Conservation (phyloP, 2,888 invertebrate species). For the Autographa pulchrina region DNA sequence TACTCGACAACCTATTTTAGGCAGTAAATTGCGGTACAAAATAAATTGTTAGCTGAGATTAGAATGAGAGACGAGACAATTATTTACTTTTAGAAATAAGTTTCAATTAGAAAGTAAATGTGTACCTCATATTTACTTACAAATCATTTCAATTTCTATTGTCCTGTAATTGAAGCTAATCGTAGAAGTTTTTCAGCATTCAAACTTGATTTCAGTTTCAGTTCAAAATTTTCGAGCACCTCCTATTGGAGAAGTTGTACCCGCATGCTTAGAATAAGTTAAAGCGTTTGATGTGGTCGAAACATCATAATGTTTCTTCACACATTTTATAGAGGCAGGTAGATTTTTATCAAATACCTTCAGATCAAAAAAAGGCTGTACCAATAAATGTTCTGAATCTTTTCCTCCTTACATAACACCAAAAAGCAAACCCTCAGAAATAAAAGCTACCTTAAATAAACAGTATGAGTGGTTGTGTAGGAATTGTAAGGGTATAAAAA, state of each 20-base stretch:
- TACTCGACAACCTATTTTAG: slow-evolving; percentile 17
- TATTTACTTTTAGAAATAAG: not conserved
- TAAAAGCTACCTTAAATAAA: slow-evolving; percentile 42
- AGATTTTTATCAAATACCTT: not conserved
- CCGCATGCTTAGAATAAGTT: not conserved
- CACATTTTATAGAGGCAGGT: not conserved
- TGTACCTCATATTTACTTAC: too few species aligned
- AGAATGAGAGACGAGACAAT: not conserved
- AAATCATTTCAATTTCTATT: too few species aligned
- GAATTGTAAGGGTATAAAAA: slow-evolving; percentile 65
- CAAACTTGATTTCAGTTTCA: too few species aligned
- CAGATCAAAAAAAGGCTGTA: not conserved
- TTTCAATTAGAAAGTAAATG: not conserved
- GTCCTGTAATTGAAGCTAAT: too few species aligned
- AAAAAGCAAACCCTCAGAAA: slow-evolving; percentile 18
- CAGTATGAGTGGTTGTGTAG: slow-evolving; percentile 21
- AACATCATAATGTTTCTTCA: not conserved
- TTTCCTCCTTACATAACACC: slow-evolving; percentile 10
- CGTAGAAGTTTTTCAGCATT: too few species aligned
- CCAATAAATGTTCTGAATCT: slow-evolving; percentile 2
- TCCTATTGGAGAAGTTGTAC: too few species aligned
- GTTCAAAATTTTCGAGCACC: too few species aligned
- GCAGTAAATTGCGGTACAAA: not conserved
- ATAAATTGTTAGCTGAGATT: slow-evolving; percentile 3
- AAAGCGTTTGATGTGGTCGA: not conserved